Base-by-base conservation (phyloP, 64 coral and sea anemone genomes). In the Cladopsammia gracilis region DNA sequence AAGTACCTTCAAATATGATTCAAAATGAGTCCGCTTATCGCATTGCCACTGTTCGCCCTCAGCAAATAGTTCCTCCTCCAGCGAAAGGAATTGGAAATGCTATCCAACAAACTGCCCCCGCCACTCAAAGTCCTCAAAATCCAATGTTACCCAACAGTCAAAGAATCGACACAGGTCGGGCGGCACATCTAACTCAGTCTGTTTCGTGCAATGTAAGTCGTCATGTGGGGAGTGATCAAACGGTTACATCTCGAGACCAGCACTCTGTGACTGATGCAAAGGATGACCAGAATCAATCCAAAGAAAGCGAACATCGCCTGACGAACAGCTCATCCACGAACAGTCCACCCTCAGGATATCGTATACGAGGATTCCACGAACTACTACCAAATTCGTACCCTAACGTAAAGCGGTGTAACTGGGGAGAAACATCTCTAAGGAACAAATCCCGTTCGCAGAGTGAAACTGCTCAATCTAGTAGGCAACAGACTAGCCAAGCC, bases 21-120 rank as follows among this genome's bases (percentile, higher is more conserved):
- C 60, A 65, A 44, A 46, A 46, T 65, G 34, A 9, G 19, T 18
- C 59, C 48, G 59, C 44, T 18, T 15, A 83, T 83, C 43, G 59
- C 58, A 83, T 64, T 26, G 79, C 79, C 34, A 64, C 79, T 2
- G 79, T 83, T 19, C 79, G 42, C 7, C 79, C 79, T 64, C 79
- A 83, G 59, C 58, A 65, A 9, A 43, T 66, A 19, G 4, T 64
- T 83, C 5, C 79, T 62, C 20, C 79, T 15, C 3, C 42, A 20
- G 59, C 1, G 16, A 83, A 34, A 24, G 18, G 16, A 11, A 10
- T 1, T 45, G 16, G n/a, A 24, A 64, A 20, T 48, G 57, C 20
- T 48, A 8, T 16, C 43, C 60, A n/a, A 16, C 59, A 65, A 19
- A 48, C 8, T 5, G 6, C 59, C 15, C 79, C 48, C 62, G 19